phyloP scores from a whole-genome alignment of 2,113 vertebrate species.

The Delphinapterus leucas region DNA sequence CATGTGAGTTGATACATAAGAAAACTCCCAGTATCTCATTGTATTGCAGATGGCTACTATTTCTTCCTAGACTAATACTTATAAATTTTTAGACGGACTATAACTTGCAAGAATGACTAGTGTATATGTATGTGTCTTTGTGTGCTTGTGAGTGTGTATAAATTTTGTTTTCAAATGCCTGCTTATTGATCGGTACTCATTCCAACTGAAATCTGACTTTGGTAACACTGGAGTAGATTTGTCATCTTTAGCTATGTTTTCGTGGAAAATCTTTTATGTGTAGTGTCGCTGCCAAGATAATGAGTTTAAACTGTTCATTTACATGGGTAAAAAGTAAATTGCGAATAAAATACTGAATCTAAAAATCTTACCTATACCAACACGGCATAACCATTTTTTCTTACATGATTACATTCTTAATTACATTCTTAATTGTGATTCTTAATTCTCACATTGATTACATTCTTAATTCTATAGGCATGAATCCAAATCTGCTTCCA shows the following conservation, averaged over 20 bases:
- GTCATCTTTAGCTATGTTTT: slow-evolving; percentile 32
- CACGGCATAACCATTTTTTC: slow-evolving; percentile 67
- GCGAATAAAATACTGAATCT: slow-evolving; percentile 59
- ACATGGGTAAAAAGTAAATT: slow-evolving; percentile 44
- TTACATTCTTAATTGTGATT: not conserved
- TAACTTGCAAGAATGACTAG: not conserved
- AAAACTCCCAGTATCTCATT: not conserved
- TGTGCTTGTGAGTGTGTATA: not conserved
- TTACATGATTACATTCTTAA: not conserved
- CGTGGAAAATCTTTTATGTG: not conserved
- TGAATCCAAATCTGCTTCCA: not conserved
- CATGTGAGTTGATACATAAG: not conserved
- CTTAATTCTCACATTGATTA: not conserved
- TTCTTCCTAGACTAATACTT: not conserved
- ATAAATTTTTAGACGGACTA: not conserved
- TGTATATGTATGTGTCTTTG: not conserved
- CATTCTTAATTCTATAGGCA: not conserved
- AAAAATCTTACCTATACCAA: slow-evolving; percentile 66
- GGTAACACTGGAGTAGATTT: not conserved
- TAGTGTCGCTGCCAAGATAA: not conserved
- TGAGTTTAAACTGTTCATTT: slow-evolving; percentile 23
- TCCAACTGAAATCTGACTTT: slow-evolving; percentile 2
- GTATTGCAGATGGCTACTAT: not conserved
- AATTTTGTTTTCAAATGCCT: not conserved
- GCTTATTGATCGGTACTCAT: not conserved